Evolutionary conservation across 1,140 invertebrate genomes (phyloP).

Genomic region (Lucilia sericata): DNA sequence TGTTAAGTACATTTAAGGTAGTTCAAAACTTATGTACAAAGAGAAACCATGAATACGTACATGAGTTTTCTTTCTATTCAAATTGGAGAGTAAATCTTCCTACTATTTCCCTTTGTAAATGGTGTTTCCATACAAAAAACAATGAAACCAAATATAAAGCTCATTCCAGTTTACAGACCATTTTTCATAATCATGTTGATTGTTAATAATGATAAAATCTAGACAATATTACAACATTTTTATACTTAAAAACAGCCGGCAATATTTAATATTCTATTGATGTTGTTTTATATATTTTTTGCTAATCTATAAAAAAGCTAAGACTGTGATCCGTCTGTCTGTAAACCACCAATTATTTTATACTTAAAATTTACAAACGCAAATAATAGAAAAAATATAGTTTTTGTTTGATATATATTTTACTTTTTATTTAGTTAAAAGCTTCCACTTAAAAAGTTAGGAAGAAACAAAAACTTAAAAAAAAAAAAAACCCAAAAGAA

Average conservation of each 20-base stretch:
- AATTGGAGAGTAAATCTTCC: too few relatives aligned
- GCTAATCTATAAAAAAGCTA: background rate
- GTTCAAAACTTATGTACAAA: too few relatives aligned
- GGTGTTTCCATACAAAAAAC: too few relatives aligned
- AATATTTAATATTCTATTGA: background rate
- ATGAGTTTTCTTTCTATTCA: too few relatives aligned
- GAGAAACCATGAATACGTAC: too few relatives aligned
- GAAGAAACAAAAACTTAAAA: background rate
- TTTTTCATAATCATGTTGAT: background rate
- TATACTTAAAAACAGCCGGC: background rate
- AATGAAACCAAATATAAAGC: background rate
- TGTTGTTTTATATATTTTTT: background rate
- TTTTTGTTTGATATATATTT: background rate
- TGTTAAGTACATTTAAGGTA: too few relatives aligned
- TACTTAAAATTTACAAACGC: background rate
- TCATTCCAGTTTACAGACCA: background rate
- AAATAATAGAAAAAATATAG: too few relatives aligned
- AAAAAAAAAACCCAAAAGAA: background rate
- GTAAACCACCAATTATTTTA: background rate
- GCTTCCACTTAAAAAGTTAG: background rate
- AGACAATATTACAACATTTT: background rate
- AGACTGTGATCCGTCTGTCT: background rate
- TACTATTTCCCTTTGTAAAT: too few relatives aligned
- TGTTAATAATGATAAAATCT: background rate
- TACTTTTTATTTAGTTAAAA: background rate